These are phyloP conservation scores for Eupsilia transversa DNA, from an alignment of 2,888 invertebrate genomes.

Conservation along the genomic window DNA sequence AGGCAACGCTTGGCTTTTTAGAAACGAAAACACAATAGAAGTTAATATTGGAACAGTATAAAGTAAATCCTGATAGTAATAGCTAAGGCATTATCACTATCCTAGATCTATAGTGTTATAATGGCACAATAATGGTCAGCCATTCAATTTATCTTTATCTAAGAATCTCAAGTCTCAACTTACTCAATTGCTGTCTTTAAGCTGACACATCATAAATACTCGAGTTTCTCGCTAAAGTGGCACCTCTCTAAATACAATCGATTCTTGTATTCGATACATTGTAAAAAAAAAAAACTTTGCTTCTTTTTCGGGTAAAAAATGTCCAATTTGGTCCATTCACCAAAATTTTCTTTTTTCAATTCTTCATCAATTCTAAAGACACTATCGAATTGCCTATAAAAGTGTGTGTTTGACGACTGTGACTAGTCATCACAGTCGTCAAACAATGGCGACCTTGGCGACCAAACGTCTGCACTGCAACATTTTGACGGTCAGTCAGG, in stretches of 20 bases:
- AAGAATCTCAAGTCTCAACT: constrained; percentile 14
- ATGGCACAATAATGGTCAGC: constrained; percentile 23
- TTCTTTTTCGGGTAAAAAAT: background rate
- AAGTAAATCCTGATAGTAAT: constrained; percentile 41
- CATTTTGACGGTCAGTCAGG: constrained; percentile 67
- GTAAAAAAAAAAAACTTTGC: background rate
- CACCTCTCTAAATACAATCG: background rate
- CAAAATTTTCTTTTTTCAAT: background rate
- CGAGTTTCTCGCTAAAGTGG: background rate
- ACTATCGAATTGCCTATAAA: background rate
- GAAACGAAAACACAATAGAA: constrained; percentile 17
- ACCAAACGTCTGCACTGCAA: constrained; percentile 41
- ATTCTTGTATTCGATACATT: background rate
- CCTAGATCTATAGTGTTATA: constrained; percentile 44
- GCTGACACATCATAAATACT: constrained; percentile 30
- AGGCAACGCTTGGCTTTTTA: constrained; percentile 11
- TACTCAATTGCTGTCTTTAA: constrained; percentile 23
- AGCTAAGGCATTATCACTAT: constrained; percentile 32
- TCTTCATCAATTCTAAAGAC: background rate
- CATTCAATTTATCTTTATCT: constrained; percentile 49
- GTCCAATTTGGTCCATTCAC: too few species aligned
- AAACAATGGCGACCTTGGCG: constrained; percentile 58
- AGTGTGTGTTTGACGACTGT: constrained; percentile 1
- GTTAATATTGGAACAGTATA: constrained; percentile 8
- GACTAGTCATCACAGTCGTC: background rate